Base-by-base conservation (phyloP, 2,888 invertebrate genomes). In the Charanyca ferruginea region DNA sequence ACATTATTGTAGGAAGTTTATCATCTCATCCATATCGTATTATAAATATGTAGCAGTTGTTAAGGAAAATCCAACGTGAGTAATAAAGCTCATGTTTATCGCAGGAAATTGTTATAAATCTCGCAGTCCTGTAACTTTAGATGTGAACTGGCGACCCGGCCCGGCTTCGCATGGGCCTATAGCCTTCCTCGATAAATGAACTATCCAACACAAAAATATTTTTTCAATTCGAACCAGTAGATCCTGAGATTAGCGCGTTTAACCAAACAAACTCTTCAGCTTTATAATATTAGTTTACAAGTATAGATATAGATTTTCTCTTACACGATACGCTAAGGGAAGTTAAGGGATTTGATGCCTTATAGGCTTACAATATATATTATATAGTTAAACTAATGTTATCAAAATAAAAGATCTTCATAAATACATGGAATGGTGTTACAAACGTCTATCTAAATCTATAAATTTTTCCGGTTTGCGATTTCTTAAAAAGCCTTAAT, bases 51-150 rank as follows among this genome's bases (percentile, higher is more conserved):
- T 6, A 45, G 8, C 2, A 8, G 16, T 35, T 22, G 6, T 9
- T 44, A 16, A 61, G 18, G 25, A 69, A 69, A 25, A 45, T 8
- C 8, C 23, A 0, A 53, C 49, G 4, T n/a, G 18, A 42, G 11
- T 42, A 18, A 42, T 54, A 28, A 20, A 49, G 11, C 3, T 16
- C 18, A 22, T n/a, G 22, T 18, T 42, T 49, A 42, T 55, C 8
- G 2, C 28, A 47, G 45, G 51, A 55, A 44, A 55, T 35, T n/a
- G 42, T 16, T 44, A 75, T 75, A 55, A 60, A 42, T 53, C 13
- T 60, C 13, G 20, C 35, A 8, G 54, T 22, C 8, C 20, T 2
- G 44, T 54, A 45, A 74, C n/a, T 16, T 54, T 41, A 45, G 32
- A 45, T 55, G 16, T 38, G 45, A n/a, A n/a, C n/a, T n/a, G n/a